Base-by-base conservation (phyloP, 2,113 vertebrate species). In the Syngnathus floridae region DNA sequence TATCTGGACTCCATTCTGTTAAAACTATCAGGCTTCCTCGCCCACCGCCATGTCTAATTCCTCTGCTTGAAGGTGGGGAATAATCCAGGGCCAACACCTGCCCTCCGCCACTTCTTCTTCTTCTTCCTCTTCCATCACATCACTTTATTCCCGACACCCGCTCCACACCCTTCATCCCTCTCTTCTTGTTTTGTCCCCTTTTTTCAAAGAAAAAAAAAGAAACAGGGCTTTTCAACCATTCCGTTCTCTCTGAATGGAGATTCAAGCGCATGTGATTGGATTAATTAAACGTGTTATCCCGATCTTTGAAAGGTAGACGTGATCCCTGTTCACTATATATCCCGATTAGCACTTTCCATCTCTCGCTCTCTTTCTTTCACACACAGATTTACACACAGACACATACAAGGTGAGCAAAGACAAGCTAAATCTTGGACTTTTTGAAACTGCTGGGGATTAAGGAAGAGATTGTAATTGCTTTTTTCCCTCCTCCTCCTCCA, bases 1-100 rank as follows among this genome's bases (percentile, higher is more conserved):
- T 91, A 90, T 90, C 90, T 88, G 88, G 78, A 79, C 77, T 91
- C 90, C 87, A 90, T 90, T 92, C 90, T 89, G 88, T 92, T 91
- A 91, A 91, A 93, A 92, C 89, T 90, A 91, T 90, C 91, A 91
- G 83, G 79, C 84, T 35, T 5, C 54, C 26, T 56, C 54, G 26
- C 54, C 81, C 19, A 67, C 66, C 72, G 43, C 75, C 45, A 72
- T 56, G 69, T 83, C 79, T 91, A 90, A 92, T 92, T 90, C 90
- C 88, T 89, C 88, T 79, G 86, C 87, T 88, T 87, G 84, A 89
- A 89, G 89, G 88, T 87, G 84, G 86, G 84, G 58, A 75, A 75
- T 85, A 85, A 88, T 89, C 80, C 77, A 81, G 57, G 73, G 67
- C 65, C 64, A 66, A 13, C 61, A 58, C 48, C 37, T 31, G 70